Conservation (phyloP, 2,797 vertebrate species). For the Falco cherrug region DNA sequence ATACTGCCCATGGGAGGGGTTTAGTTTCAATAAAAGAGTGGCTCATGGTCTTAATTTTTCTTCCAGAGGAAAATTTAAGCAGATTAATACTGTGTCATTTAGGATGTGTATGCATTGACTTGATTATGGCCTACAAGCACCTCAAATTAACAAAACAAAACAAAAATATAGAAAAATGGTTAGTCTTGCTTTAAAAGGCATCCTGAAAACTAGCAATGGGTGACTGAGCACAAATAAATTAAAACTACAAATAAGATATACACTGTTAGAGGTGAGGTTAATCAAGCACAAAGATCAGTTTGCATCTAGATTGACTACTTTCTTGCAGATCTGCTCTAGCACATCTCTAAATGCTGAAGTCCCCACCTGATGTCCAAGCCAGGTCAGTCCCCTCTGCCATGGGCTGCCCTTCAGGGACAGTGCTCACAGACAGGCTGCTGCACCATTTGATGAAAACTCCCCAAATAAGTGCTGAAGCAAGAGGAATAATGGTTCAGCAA, state of each 20-base stretch:
- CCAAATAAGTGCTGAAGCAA: not conserved
- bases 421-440: rapidly evolving
- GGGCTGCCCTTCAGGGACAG: not conserved
- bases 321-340: not conserved
- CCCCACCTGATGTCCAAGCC: rapidly evolving
- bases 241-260: not conserved
- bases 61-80: not conserved
- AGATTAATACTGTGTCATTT: not conserved
- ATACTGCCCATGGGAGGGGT: not conserved
- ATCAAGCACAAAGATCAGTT: not conserved
- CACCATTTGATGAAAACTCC: not conserved
- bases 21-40: not conserved
- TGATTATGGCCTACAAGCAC: not conserved
- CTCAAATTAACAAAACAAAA: not conserved
- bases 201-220: not conserved
- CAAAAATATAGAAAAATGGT: rapidly evolving
- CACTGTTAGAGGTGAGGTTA: not conserved
- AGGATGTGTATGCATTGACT: not conserved
- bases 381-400: not conserved
- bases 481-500: not conserved
- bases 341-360: not conserved
- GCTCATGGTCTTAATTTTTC: not conserved
- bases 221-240: not conserved
- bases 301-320: not conserved
- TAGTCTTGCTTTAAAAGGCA: not conserved